Evolutionary conservation across 2,888 invertebrate genomes (phyloP).

Genomic region (Pegoplata infirma): DNA sequence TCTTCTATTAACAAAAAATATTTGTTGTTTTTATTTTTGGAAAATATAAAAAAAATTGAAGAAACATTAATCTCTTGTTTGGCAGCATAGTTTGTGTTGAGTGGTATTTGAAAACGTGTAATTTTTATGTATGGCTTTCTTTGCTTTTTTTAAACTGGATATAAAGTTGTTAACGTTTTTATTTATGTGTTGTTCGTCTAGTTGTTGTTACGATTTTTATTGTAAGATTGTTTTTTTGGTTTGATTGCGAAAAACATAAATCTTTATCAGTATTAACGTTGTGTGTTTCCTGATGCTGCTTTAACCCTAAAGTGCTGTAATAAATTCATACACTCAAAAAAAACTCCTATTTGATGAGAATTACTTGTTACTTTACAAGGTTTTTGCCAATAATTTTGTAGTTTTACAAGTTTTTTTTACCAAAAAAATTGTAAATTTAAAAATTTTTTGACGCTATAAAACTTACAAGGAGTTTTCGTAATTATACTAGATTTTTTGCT

Average conservation of each 20-base stretch:
- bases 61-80: not conserved
- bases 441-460: too few relatives aligned
- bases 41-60: not conserved
- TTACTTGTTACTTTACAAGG: too few relatives aligned
- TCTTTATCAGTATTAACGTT: constrained; percentile 19
- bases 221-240: not conserved
- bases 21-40: not conserved
- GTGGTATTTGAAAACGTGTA: not conserved
- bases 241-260: constrained; percentile 15
- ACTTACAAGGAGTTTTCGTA: too few relatives aligned
- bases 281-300: not conserved
- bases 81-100: not conserved
- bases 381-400: too few relatives aligned
- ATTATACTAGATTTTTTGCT: too few relatives aligned
- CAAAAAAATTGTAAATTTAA: too few relatives aligned
- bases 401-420: too few relatives aligned
- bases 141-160: not conserved
- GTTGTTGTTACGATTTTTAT: not conserved
- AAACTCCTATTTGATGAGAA: too few relatives aligned
- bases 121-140: not conserved
- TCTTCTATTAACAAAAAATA: too few relatives aligned
- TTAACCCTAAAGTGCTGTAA: not conserved
- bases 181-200: not conserved
- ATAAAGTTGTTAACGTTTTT: not conserved
- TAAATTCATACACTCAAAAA: too few relatives aligned